A percentile compares a stretch with the other conserved stretches of the same genome.
phyloP scores from a whole-genome alignment of 2,113 vertebrate genomes.

The Barnardius zonarius region DNA sequence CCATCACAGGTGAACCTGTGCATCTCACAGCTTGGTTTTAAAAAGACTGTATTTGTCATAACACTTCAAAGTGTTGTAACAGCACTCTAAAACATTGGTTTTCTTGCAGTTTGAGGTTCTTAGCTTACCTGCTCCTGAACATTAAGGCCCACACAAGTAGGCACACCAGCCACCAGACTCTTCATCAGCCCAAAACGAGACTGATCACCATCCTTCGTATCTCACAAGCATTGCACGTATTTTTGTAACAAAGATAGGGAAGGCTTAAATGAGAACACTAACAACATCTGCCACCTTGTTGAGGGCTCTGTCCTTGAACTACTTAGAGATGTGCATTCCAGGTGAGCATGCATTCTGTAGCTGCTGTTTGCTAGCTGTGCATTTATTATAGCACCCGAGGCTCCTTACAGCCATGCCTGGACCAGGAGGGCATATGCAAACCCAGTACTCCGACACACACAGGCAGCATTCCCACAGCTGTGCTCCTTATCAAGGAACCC shows the following conservation, averaged over 20 bases:
- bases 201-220: rapidly evolving
- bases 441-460: not conserved
- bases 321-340: not conserved
- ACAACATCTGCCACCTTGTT: not conserved
- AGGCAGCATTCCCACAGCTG: not conserved
- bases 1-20: not conserved
- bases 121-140: not conserved
- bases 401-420: not conserved
- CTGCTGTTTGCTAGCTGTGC: not conserved
- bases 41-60: rapidly evolving
- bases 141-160: not conserved
- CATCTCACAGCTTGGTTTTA: not conserved
- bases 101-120: not conserved
- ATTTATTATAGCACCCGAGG: not conserved
- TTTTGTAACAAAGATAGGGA: not conserved
- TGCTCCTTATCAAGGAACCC: not conserved
- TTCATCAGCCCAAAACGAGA: not conserved
- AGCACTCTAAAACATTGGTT: not conserved
- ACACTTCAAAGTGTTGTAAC: not conserved
- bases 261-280: not conserved
- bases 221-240: not conserved
- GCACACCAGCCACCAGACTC: not conserved
- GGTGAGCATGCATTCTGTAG: not conserved
- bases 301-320: not conserved
- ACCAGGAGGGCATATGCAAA: not conserved